Conservation (phyloP, 2,888 invertebrate species). For the Autographa gamma region DNA sequence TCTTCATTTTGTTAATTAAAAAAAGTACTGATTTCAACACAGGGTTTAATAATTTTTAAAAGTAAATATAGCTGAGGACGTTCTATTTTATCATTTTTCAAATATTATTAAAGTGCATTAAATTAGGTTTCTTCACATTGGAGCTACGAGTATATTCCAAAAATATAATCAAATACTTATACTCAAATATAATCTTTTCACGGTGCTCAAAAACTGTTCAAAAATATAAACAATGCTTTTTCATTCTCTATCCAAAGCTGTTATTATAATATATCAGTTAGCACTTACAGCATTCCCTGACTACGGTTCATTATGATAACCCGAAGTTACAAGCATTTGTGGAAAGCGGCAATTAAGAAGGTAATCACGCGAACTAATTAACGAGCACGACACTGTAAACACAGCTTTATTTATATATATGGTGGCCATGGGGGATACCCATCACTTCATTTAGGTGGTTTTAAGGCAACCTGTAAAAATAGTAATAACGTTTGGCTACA, state of each 20-base stretch:
- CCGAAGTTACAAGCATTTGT: slow-evolving; percentile 18
- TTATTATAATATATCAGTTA: slow-evolving; percentile 3
- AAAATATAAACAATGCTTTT: not conserved
- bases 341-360: slow-evolving; percentile 22
- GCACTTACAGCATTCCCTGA: slow-evolving; percentile 9
- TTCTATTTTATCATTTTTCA: no score
- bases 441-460: not conserved
- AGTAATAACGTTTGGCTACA: not conserved
- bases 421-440: not conserved
- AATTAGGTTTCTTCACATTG: no score
- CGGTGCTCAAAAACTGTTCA: no score
- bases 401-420: slow-evolving; percentile 7
- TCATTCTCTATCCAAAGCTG: not conserved
- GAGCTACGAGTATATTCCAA: no score
- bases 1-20: no score
- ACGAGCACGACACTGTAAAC: slow-evolving; percentile 14
- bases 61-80: no score
- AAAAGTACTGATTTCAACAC: no score
- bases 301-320: slow-evolving; percentile 20
- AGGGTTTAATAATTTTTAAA: no score
- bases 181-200: no score
- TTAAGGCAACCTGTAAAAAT: not conserved
- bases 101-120: no score
- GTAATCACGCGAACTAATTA: slow-evolving; percentile 25
- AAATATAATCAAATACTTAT: no score